These are phyloP conservation scores for Globodera rostochiensis DNA, from an alignment of 1,140 invertebrate species.

Conservation along the genomic window DNA sequence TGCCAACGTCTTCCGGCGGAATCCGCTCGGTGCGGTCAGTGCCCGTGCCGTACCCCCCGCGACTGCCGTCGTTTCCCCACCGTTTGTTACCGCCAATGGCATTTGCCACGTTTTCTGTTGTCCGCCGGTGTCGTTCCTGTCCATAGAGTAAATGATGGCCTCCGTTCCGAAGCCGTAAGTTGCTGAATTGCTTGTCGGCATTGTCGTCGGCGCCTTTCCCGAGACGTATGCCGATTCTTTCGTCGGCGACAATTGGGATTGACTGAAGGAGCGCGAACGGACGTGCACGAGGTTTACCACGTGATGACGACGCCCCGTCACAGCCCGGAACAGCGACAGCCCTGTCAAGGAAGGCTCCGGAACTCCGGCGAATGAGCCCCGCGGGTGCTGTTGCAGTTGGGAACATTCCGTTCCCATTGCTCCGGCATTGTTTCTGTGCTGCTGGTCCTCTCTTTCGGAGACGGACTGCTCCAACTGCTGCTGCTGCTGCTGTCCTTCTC, in stretches of 20 bases:
- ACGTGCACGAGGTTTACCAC: conserved; percentile 56
- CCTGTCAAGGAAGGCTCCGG: neutral
- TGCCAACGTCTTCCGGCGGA: conserved; percentile 9
- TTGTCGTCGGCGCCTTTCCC: neutral
- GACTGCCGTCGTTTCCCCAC: too few species aligned
- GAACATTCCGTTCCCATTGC: neutral
- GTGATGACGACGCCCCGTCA: conserved; percentile 40
- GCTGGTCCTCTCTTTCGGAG: neutral
- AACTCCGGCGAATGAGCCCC: neutral
- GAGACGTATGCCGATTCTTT: neutral
- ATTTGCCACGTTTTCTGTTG: neutral
- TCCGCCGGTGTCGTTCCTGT: neutral
- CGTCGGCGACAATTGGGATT: conserved; percentile 37
- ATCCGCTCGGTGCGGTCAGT: conserved; percentile 24
- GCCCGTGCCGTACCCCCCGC: neutral
- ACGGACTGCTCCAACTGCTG: neutral
- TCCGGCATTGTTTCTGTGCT: neutral
- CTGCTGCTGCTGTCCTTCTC: conserved; percentile 1
- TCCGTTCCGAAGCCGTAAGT: neutral
- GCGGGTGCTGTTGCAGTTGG: too few species aligned
- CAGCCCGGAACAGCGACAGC: conserved; percentile 19
- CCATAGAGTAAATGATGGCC: neutral
- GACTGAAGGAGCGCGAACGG: conserved; percentile 53
- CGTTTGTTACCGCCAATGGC: neutral
- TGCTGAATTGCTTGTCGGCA: conserved; percentile 2